phyloP scores from a whole-genome alignment of 2,888 invertebrate species.

The Drosophila neotestacea region DNA sequence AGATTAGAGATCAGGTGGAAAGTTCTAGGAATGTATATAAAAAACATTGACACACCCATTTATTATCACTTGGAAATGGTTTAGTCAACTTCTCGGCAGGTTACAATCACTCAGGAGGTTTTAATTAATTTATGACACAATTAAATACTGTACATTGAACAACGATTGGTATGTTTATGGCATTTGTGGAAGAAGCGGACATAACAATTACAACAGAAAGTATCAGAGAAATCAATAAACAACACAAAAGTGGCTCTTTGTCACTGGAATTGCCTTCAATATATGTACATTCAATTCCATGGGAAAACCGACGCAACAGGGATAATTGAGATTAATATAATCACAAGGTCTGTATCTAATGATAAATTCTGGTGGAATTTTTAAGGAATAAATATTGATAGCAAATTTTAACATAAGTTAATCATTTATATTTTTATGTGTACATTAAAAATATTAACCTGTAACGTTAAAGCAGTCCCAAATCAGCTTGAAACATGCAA shows the following conservation, averaged over 20 bases:
- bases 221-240: conserved; percentile 17
- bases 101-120: conserved; percentile 18
- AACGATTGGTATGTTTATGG: conserved; percentile 35
- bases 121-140: conserved; percentile 37
- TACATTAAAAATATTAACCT: background rate
- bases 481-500: background rate
- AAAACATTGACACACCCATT: conserved; percentile 47
- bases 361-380: background rate
- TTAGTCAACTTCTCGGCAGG: conserved; percentile 13
- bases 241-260: background rate
- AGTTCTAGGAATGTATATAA: conserved; percentile 15
- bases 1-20: conserved; percentile 18
- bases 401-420: background rate
- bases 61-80: conserved; percentile 18
- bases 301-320: background rate
- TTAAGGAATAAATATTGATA: background rate
- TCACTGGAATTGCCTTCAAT: conserved; percentile 1
- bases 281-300: background rate
- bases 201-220: conserved; percentile 4
- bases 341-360: background rate
- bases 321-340: conserved; percentile 10
- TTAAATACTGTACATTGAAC: conserved; percentile 8
- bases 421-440: background rate
- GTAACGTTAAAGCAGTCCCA: background rate
- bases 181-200: conserved; percentile 15